These are phyloP conservation scores for Gambelia wislizenii DNA, from an alignment of 2,797 vertebrate genomes.

Conservation along the genomic window DNA sequence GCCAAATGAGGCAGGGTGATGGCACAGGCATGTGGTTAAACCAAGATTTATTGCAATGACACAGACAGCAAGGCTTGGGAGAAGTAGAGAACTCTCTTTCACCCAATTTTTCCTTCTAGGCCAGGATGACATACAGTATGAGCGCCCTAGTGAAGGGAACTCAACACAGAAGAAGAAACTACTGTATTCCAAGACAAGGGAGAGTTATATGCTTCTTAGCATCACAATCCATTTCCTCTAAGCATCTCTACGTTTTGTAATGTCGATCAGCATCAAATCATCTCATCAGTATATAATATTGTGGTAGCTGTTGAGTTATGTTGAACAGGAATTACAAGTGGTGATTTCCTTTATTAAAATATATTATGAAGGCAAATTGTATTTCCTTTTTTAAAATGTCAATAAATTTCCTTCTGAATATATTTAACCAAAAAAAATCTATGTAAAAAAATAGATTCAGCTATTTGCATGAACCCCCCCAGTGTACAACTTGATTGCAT, in stretches of 20 bases:
- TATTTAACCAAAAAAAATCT: conserved; percentile 70
- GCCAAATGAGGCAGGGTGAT: neutral
- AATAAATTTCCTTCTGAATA: conserved; percentile 68
- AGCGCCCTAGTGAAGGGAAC: neutral
- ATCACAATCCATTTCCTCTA: neutral
- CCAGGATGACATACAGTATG: neutral
- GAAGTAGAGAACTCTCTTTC: neutral
- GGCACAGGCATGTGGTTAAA: neutral
- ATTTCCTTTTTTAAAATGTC: conserved; percentile 56
- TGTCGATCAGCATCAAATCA: neutral
- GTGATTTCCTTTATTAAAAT: conserved; percentile 58
- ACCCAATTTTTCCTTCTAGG: neutral
- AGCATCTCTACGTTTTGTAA: neutral
- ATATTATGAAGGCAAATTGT: conserved; percentile 54
- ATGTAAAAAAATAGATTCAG: conserved; percentile 38
- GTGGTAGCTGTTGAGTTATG: conserved; percentile 34
- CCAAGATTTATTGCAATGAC: neutral
- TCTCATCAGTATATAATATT: conserved; percentile 15
- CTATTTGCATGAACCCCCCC: conserved; percentile 79
- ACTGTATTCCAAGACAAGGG: neutral
- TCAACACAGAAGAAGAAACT: too few species aligned
- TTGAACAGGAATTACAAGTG: conserved; percentile 32
- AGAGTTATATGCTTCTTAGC: neutral
- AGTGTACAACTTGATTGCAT: conserved; percentile 81
- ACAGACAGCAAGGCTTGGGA: neutral